phyloP scores from a whole-genome alignment of 2,797 vertebrate genomes.

The Masticophis lateralis region DNA sequence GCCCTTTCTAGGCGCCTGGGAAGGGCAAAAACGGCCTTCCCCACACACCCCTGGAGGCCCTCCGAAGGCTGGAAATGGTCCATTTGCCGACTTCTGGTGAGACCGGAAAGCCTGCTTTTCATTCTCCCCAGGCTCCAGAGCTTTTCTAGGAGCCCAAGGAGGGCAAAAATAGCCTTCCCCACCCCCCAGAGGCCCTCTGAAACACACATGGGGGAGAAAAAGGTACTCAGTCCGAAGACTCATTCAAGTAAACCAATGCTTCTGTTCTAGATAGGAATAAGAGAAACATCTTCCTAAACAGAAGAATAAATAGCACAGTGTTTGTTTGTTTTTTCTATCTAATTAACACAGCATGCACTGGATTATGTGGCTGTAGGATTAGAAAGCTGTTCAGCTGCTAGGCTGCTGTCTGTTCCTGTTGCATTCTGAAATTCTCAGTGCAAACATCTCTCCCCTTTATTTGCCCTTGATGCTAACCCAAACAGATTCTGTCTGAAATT shows the following conservation, averaged over 20 bases:
- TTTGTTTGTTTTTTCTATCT: background rate
- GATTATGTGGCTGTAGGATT: background rate
- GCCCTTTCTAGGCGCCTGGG: no score
- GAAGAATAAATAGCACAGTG: background rate
- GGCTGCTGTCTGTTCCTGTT: background rate
- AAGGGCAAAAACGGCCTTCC: no score
- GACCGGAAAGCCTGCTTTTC: no score
- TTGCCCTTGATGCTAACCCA: constrained; percentile 4
- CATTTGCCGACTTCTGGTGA: no score
- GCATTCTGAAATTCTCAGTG: background rate
- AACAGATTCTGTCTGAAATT: constrained; percentile 11
- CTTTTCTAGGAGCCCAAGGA: no score
- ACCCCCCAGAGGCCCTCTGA: background rate
- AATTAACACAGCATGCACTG: background rate
- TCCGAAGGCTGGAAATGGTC: no score
- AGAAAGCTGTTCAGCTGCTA: background rate
- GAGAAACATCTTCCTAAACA: background rate
- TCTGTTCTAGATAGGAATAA: background rate
- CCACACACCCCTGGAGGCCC: no score
- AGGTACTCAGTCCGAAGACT: background rate
- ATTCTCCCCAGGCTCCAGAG: no score
- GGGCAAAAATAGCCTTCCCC: no score
- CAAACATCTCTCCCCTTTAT: constrained; percentile 9
- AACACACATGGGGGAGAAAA: background rate
- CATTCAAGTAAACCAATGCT: background rate